Percentiles rank a stretch among this genome's conserved stretches.
Evolutionary conservation across 2,797 vertebrate species (phyloP).

Genomic region (Neomorphus geoffroyi): DNA sequence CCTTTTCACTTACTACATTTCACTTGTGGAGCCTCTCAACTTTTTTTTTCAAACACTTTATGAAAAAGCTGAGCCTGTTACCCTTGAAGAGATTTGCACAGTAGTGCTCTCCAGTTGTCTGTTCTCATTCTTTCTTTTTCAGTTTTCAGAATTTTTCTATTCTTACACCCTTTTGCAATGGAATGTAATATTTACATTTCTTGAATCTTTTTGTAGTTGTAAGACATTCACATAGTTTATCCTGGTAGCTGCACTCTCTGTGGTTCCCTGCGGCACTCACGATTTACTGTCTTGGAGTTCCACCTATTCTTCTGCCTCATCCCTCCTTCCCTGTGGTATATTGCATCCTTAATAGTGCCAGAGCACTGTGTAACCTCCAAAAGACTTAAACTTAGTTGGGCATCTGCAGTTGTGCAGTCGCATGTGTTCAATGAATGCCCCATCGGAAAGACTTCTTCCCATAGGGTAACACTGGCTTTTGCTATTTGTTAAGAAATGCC

Average conservation of each 20-base stretch:
- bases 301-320: neutral
- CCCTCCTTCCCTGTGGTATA: neutral
- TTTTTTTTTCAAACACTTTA: neutral
- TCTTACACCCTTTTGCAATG: neutral
- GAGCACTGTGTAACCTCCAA: neutral
- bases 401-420: neutral
- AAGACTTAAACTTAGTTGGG: neutral
- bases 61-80: neutral
- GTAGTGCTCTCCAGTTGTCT: neutral
- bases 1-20: neutral
- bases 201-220: neutral
- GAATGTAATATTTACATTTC: neutral
- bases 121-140: neutral
- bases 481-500: neutral
- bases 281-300: neutral
- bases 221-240: neutral
- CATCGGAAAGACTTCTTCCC: neutral
- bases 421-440: neutral
- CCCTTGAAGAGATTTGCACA: neutral
- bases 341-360: neutral
- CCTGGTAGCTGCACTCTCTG: rapidly evolving
- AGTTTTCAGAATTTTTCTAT: neutral
- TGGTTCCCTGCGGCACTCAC: rapidly evolving
- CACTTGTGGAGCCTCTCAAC: neutral
- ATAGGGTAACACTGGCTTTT: neutral